phyloP scores from a whole-genome alignment of 2,888 invertebrate genomes.

The Zaprionus obscuricornis region DNA sequence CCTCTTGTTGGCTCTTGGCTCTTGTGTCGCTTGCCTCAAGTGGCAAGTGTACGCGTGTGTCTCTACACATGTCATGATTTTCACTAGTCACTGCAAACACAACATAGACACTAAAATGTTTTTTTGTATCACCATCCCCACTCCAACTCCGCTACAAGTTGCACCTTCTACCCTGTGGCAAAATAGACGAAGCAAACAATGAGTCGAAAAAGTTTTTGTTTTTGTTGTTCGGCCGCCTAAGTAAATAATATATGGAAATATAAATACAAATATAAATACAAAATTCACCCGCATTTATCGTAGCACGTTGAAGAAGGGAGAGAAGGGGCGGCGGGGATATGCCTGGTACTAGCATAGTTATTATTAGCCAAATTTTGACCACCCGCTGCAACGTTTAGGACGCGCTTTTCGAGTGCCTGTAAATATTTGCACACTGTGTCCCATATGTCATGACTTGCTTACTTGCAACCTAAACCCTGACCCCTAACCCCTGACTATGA shows the following conservation, averaged over 20 bases:
- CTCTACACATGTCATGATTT: conserved; percentile 60
- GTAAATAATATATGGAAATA: conserved; percentile 31
- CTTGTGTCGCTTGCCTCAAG: conserved; percentile 13
- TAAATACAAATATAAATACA: conserved; percentile 36
- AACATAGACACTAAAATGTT: conserved; percentile 56
- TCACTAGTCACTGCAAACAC: conserved; percentile 23
- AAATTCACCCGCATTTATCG: too few relatives aligned
- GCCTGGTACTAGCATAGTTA: too few relatives aligned
- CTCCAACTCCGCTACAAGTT: neutral
- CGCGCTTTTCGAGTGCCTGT: conserved; percentile 49
- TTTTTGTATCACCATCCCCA: conserved; percentile 1
- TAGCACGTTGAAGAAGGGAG: too few relatives aligned
- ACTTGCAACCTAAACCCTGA: conserved; percentile 5
- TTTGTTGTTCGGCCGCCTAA: conserved; percentile 37
- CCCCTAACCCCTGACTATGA: too few relatives aligned
- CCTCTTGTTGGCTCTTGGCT: neutral
- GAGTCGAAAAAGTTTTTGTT: conserved; percentile 5
- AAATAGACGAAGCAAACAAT: conserved; percentile 24
- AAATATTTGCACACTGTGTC: conserved; percentile 65
- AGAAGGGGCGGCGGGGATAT: too few relatives aligned
- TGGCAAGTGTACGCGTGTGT: conserved; percentile 48
- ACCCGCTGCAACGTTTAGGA: conserved; percentile 13
- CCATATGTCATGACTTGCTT: conserved; percentile 63
- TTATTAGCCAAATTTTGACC: conserved; percentile 55
- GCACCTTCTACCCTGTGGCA: too few relatives aligned